These are phyloP conservation scores for Elgonia sp. DNA, from an alignment of 2,888 invertebrate genomes.

Conservation along the genomic window DNA sequence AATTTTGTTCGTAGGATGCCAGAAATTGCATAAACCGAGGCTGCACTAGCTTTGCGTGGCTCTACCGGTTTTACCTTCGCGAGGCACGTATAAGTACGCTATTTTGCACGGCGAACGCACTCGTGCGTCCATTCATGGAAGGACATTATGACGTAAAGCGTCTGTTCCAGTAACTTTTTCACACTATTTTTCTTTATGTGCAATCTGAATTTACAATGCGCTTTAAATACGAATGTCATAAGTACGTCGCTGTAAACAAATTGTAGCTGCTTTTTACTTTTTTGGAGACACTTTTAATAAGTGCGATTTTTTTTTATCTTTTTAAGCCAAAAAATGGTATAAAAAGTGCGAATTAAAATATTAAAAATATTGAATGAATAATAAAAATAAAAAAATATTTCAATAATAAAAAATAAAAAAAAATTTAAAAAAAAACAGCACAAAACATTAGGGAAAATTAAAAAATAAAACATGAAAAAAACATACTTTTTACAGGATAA, in stretches of 20 bases:
- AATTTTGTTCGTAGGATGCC: conserved; percentile 64
- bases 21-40: conserved; percentile 72
- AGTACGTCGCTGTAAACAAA: conserved; percentile 32
- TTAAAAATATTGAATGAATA: too few relatives aligned
- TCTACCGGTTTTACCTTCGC: conserved; percentile 74
- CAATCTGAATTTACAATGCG: conserved; percentile 38
- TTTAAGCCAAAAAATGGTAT: not conserved
- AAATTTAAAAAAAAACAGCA: too few relatives aligned
- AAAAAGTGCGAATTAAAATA: too few relatives aligned
- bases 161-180: conserved; percentile 71
- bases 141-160: conserved; percentile 76
- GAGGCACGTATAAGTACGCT: conserved; percentile 61
- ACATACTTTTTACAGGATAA: too few relatives aligned
- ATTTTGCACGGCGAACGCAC: conserved; percentile 74
- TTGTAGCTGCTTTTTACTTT: not conserved
- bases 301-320: not conserved
- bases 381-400: too few relatives aligned
- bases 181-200: conserved; percentile 56
- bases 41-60: conserved; percentile 62
- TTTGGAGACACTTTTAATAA: not conserved
- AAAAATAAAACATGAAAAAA: too few relatives aligned
- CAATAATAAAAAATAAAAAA: too few relatives aligned
- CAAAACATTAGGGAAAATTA: too few relatives aligned
- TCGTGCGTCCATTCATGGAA: conserved; percentile 82
- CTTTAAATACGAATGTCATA: conserved; percentile 34